phyloP scores from a whole-genome alignment of 2,797 vertebrate genomes.

The Lepilemur ruficaudatus region DNA sequence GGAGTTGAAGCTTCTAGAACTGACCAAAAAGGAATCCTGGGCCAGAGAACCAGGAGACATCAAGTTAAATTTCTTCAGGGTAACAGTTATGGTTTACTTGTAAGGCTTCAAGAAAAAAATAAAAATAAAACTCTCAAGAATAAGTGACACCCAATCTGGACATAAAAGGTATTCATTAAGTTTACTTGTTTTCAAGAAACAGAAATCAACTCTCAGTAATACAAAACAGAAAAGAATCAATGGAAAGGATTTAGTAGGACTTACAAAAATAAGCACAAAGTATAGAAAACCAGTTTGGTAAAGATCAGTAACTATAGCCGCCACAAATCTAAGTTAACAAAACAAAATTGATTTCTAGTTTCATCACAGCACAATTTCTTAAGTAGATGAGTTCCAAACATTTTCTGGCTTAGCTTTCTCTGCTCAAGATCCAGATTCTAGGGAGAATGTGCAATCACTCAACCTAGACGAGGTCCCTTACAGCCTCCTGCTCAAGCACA shows the following conservation, averaged over 20 bases:
- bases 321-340: background rate
- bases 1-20: background rate
- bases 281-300: background rate
- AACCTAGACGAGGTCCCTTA: background rate
- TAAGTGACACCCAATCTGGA: background rate
- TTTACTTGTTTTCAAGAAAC: background rate
- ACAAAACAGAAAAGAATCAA: background rate
- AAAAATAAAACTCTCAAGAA: background rate
- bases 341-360: background rate
- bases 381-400: background rate
- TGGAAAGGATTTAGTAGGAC: background rate
- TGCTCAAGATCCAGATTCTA: background rate
- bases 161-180: background rate
- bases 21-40: background rate
- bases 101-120: background rate
- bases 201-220: background rate
- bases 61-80: background rate
- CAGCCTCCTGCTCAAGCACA: background rate
- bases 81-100: background rate
- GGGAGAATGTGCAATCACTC: background rate
- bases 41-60: background rate
- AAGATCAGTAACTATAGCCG: background rate
- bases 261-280: background rate
- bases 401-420: background rate
- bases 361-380: background rate